Evolutionary conservation across 2,888 invertebrate genomes (phyloP).

Genomic region (Machimus atricapillus): DNA sequence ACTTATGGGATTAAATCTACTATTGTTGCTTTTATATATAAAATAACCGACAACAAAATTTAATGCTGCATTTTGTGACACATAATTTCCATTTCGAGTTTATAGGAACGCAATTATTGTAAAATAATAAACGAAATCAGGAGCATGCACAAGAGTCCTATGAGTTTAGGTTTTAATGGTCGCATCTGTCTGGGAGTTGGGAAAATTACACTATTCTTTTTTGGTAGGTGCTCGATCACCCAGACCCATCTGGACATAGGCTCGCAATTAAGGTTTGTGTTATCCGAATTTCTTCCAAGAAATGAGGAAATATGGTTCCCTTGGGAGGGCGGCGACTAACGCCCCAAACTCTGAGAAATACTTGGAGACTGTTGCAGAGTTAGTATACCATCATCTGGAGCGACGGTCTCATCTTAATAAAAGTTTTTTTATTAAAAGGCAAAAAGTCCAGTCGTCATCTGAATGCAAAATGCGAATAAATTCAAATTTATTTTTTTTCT

Average conservation of each 20-base stretch:
- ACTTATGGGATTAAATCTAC: background rate
- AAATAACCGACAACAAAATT: background rate
- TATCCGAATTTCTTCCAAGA: background rate
- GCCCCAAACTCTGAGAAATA: background rate
- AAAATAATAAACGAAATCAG: background rate
- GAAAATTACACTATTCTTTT: background rate
- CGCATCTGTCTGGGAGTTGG: background rate
- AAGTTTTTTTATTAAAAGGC: background rate
- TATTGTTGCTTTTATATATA: background rate
- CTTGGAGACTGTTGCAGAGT: background rate
- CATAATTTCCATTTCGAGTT: background rate
- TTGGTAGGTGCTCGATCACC: background rate
- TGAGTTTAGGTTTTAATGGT: background rate
- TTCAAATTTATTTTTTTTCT: background rate
- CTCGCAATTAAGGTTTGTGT: background rate
- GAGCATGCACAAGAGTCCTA: background rate
- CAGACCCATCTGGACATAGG: background rate
- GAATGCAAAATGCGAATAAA: background rate
- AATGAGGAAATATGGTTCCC: background rate
- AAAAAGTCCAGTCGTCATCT: background rate
- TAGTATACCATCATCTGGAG: background rate
- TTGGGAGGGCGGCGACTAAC: background rate
- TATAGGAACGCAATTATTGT: background rate
- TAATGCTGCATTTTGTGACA: background rate
- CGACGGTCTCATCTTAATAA: background rate